phyloP scores from a whole-genome alignment of 2,797 vertebrate genomes.

The Pitangus sulphuratus region DNA sequence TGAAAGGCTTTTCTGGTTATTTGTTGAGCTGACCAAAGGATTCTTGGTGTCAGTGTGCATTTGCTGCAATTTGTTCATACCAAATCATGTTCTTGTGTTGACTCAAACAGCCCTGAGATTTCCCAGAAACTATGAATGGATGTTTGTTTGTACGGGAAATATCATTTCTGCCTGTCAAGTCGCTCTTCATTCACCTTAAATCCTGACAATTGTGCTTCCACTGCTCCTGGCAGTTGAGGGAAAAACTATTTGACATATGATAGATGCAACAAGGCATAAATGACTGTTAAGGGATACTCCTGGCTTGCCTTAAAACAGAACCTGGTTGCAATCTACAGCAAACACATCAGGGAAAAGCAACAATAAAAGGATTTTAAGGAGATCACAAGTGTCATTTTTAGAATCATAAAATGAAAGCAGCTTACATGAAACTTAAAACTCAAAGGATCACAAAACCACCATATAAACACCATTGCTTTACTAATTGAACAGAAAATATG shows the following conservation, averaged over 20 bases:
- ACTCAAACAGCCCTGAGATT: not conserved
- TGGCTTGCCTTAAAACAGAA: slow-evolving; percentile 15
- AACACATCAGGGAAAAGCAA: not conserved
- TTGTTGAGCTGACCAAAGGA: not conserved
- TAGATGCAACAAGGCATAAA: slow-evolving; percentile 38
- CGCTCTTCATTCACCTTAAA: slow-evolving; percentile 19
- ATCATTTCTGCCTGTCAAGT: slow-evolving; percentile 1
- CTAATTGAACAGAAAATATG: not conserved
- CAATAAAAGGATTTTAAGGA: slow-evolving; percentile 23
- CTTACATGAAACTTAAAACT: not conserved
- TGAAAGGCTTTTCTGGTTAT: not conserved
- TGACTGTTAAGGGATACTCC: slow-evolving; percentile 4
- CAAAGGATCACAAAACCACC: not conserved
- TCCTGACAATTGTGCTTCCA: slow-evolving; percentile 8
- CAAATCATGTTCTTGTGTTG: not conserved
- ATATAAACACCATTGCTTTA: not conserved
- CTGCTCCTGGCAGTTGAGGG: not conserved
- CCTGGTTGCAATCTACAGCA: not conserved
- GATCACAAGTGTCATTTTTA: not conserved
- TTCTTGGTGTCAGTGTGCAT: not conserved
- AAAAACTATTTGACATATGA: slow-evolving; percentile 17
- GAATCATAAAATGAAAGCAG: not conserved
- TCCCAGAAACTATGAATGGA: not conserved
- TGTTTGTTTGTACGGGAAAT: not conserved
- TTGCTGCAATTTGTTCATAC: rapidly evolving